phyloP scores from a whole-genome alignment of 2,113 vertebrate genomes.

The Tragulus kanchil region DNA sequence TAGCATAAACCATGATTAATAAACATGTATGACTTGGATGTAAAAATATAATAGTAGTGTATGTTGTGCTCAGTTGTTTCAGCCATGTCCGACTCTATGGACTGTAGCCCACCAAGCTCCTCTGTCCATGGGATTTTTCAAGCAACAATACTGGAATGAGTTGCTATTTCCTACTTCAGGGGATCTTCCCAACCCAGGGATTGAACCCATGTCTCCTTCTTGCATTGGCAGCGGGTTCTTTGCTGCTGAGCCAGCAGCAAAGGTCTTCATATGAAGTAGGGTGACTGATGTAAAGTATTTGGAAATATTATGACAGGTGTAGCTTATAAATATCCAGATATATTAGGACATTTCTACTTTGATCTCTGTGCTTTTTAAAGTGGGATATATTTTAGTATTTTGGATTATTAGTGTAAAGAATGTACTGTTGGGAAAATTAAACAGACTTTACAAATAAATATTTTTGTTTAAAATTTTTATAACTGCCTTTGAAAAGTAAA shows the following conservation, averaged over 20 bases:
- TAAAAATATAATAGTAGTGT: not conserved
- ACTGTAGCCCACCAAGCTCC: fast-evolving
- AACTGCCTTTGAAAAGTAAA: conserved; percentile 59
- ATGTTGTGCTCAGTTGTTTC: not conserved
- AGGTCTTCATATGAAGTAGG: not conserved
- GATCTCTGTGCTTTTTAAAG: conserved; percentile 9
- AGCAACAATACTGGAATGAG: not conserved
- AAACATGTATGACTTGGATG: not conserved
- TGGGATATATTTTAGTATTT: conserved; percentile 50
- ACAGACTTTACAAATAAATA: conserved; percentile 25
- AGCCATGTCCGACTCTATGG: fast-evolving
- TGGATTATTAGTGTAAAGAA: conserved; percentile 52
- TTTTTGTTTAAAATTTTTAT: conserved; percentile 55
- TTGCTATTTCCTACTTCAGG: not conserved
- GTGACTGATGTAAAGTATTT: not conserved
- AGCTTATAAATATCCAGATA: not conserved
- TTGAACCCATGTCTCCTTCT: not conserved
- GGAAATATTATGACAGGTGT: not conserved
- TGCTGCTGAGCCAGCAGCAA: not conserved
- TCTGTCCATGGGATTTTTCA: not conserved
- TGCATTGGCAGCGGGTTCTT: not conserved
- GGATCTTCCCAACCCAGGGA: not conserved
- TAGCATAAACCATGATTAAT: not conserved
- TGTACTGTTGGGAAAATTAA: conserved; percentile 54
- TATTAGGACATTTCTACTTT: conserved; percentile 6